Base-by-base conservation (phyloP, 2,888 invertebrate genomes). In the Pollenia amentaria region DNA sequence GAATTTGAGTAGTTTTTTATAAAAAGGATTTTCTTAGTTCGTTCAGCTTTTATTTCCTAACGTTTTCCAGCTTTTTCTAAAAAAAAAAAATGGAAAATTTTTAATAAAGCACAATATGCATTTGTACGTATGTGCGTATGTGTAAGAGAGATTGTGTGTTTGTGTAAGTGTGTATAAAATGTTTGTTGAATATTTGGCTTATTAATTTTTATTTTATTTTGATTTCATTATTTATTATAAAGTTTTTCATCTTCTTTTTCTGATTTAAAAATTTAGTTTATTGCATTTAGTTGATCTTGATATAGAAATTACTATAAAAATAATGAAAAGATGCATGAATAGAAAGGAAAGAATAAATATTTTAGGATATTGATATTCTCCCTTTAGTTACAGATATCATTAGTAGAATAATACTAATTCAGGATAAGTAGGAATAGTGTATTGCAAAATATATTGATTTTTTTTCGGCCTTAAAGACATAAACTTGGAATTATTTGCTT, bases 181-280 rank as follows among this genome's bases (percentile, higher is more conserved):
- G 80, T 84, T 80, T 87, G 77, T 62, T 84, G 80, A 84, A 84
- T 87, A 84, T 87, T 87, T 87, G 80, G 87, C 87, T 84, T 87
- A 87, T 87, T 84, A 80, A 57, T 80, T 85, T 85, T 85, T 76
- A 76, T 80, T 80, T 62, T 76, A 83, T 77, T 87, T 85, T 70
- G 48, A 60, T 79, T 67, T 79, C 60, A 79, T 67, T 73, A 57
- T 55, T 64, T 62, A 44, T 55, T n/a, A 55, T 11, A 10, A 18
- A 8, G 29, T 29, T 16, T 38, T 18, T 38, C 62, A 18, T 69
- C 38, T 69, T 8, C 14, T 57, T 53, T 60, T 46, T 48, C 42
- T 44, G 42, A 75, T 44, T 82, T 82, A 70, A 29, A 76, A 82
- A 60, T 82, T 82, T 69, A 82, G 67, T 82, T 75, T 82, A 82